Conservation (phyloP, 1,140 invertebrate genomes). For the Sinella curviseta region DNA sequence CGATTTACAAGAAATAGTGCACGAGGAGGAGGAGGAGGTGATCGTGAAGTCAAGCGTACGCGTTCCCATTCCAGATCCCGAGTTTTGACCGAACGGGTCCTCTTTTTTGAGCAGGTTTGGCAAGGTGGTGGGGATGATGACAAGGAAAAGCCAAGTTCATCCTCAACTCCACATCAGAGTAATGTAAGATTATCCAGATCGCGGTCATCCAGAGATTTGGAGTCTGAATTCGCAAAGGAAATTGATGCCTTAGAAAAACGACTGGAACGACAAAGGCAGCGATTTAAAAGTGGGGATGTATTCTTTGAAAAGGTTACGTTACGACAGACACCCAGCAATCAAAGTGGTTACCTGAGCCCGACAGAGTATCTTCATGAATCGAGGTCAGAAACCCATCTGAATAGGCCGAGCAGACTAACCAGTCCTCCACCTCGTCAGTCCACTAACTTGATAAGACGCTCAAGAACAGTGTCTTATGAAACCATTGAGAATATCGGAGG, state of each 20-base stretch:
- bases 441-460: background rate
- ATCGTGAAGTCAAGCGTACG: background rate
- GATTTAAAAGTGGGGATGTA: slow-evolving; percentile 28
- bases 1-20: background rate
- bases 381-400: slow-evolving; percentile 6
- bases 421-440: background rate
- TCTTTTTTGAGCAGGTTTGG: slow-evolving; percentile 76
- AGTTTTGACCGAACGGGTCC: slow-evolving; percentile 68
- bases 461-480: background rate
- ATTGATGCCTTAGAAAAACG: slow-evolving; percentile 32
- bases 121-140: slow-evolving; percentile 53
- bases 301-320: slow-evolving; percentile 27
- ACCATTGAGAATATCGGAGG: background rate
- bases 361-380: background rate
- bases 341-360: background rate
- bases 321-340: slow-evolving; percentile 16
- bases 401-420: background rate
- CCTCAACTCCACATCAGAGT: background rate
- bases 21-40: background rate
- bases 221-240: slow-evolving; percentile 27
- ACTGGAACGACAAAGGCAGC: slow-evolving; percentile 17
- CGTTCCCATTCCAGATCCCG: slow-evolving; percentile 56
- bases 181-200: background rate
- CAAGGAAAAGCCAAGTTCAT: slow-evolving; percentile 11
- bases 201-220: background rate